A percentile compares a stretch with the other conserved stretches of the same genome.
These are phyloP conservation scores for Morone saxatilis DNA, from an alignment of 2,113 vertebrate species.

Conservation along the genomic window DNA sequence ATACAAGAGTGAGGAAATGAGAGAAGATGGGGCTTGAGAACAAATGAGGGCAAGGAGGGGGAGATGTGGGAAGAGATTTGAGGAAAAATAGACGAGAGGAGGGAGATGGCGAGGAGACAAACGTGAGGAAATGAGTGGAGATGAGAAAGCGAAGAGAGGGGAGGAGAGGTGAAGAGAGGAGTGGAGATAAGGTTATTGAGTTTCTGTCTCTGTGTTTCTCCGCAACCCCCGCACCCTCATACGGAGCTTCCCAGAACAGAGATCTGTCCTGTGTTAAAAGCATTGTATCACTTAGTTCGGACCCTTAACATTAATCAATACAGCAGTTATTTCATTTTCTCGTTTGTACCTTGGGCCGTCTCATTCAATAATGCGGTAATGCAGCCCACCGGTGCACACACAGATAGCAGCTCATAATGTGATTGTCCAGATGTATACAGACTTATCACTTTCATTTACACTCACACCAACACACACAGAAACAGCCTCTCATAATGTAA, in stretches of 20 bases:
- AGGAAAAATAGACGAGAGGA: conserved; percentile 26
- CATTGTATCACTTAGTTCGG: conserved; percentile 79
- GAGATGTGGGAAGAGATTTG: conserved; percentile 49
- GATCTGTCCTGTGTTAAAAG: conserved; percentile 78
- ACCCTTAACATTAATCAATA: conserved; percentile 82
- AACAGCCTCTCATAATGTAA: conserved; percentile 60
- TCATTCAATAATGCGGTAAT: conserved; percentile 75
- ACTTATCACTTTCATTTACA: conserved; percentile 59
- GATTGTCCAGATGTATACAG: conserved; percentile 59
- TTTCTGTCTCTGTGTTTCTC: conserved; percentile 72
- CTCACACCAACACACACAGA: conserved; percentile 45
- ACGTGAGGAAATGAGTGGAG: conserved; percentile 79
- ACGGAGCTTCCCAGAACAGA: conserved; percentile 67
- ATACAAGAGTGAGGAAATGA: conserved; percentile 67
- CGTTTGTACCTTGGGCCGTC: conserved; percentile 66
- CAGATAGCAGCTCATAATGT: conserved; percentile 57
- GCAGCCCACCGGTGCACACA: conserved; percentile 45
- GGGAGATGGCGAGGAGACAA: conserved; percentile 59
- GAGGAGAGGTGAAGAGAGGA: conserved; percentile 64
- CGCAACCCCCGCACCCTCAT: conserved; percentile 39
- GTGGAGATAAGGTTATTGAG: conserved; percentile 82
- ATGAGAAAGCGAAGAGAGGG: conserved; percentile 55
- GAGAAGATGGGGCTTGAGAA: conserved; percentile 59
- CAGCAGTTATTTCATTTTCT: conserved; percentile 81
- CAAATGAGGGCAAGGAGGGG: conserved; percentile 54